These are phyloP conservation scores for Hippocampus kuda DNA, from an alignment of 2,797 vertebrate species.

Conservation along the genomic window DNA sequence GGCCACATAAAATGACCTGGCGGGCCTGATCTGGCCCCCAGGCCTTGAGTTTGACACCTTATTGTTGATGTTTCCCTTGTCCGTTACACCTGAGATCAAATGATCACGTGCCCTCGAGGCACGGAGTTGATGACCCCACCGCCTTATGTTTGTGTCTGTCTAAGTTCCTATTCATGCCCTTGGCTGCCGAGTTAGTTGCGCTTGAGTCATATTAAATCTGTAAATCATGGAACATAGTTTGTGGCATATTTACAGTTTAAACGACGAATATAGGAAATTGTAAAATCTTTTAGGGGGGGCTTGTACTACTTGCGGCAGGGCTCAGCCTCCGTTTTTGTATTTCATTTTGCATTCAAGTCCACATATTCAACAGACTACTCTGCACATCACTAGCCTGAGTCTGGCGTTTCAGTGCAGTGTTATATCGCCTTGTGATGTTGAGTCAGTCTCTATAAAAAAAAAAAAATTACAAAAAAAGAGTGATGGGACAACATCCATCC, in stretches of 20 bases:
- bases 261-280: no score
- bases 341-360: background rate
- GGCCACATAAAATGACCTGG: no score
- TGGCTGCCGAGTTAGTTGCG: background rate
- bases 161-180: background rate
- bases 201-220: background rate
- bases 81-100: no score
- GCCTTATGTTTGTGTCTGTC: background rate
- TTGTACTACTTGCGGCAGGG: no score
- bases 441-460: conserved; percentile 12
- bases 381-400: background rate
- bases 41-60: no score
- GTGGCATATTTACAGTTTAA: no score
- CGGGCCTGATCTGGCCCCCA: no score
- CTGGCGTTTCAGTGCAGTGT: background rate
- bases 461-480: background rate
- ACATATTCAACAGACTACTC: background rate
- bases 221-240: no score
- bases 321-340: background rate
- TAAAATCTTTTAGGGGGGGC: no score
- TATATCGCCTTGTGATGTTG: background rate
- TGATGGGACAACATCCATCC: conserved; percentile 7
- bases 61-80: no score
- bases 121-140: no score
- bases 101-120: no score